Conservation (phyloP, 2,113 vertebrate genomes). For the Rhodinocichla rosea region DNA sequence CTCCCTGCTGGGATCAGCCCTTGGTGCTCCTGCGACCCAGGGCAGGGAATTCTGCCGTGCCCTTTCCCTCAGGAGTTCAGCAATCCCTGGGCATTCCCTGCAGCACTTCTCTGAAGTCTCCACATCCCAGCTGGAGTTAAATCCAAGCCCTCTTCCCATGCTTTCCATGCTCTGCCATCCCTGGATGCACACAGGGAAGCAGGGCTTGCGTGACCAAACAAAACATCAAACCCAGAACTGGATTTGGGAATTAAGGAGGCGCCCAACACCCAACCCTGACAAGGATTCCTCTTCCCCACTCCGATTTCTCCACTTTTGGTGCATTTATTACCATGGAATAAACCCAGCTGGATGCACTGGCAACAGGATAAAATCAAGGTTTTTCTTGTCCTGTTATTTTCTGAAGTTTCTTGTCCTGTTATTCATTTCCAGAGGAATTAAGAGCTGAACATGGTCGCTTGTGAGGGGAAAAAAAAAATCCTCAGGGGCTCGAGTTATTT, state of each 20-base stretch:
- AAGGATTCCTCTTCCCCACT: not conserved
- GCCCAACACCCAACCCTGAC: not conserved
- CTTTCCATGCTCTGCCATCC: not conserved
- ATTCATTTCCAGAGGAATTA: not conserved
- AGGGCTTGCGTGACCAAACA: not conserved
- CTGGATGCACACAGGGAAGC: not conserved
- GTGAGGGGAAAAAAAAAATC: not conserved
- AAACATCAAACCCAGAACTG: not conserved
- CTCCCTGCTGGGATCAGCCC: not conserved
- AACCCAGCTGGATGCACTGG: not conserved
- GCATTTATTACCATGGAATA: not conserved
- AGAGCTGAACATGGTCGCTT: fast-evolving
- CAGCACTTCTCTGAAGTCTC: not conserved
- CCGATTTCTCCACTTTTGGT: not conserved
- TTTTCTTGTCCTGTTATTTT: not conserved
- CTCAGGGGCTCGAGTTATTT: not conserved
- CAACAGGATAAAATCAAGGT: not conserved
- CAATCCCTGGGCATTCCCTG: not conserved
- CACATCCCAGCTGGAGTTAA: not conserved
- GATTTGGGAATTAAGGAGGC: not conserved
- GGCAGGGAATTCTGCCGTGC: not conserved
- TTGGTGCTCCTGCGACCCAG: too few relatives aligned
- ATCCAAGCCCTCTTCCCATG: not conserved
- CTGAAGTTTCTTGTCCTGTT: not conserved
- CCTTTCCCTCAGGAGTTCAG: not conserved